phyloP scores from a whole-genome alignment of 2,888 invertebrate genomes.

The Diarsia dahlii region DNA sequence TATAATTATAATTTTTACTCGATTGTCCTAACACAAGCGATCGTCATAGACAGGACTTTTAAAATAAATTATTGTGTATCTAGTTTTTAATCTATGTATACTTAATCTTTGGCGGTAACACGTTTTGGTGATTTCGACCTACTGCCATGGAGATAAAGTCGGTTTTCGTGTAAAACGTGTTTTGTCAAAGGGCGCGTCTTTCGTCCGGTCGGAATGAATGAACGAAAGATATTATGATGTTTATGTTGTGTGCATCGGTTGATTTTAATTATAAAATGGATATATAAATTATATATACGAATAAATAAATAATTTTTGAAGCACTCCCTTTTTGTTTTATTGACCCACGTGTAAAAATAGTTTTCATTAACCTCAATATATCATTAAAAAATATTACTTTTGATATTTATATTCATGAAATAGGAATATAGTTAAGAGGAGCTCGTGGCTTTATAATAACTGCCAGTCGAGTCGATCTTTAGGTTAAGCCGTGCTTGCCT shows the following conservation, averaged over 20 bases:
- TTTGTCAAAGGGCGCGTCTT: conserved; percentile 62
- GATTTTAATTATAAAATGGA: conserved; percentile 89
- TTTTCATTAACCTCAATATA: no score
- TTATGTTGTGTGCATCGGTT: conserved; percentile 88
- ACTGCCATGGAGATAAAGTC: conserved; percentile 76
- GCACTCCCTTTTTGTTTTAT: conserved; percentile 84
- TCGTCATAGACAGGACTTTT: conserved; percentile 63
- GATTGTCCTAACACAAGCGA: conserved; percentile 54
- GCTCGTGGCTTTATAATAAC: no score
- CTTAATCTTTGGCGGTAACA: conserved; percentile 68
- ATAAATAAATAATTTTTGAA: conserved; percentile 91
- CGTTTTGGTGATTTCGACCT: conserved; percentile 60
- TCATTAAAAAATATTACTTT: no score
- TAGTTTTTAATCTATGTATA: conserved; percentile 70
- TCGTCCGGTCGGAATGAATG: conserved; percentile 73
- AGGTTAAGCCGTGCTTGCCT: no score
- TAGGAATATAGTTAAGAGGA: no score
- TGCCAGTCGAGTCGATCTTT: no score
- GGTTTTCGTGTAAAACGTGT: conserved; percentile 69
- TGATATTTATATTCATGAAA: no score
- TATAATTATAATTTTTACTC: conserved; percentile 67
- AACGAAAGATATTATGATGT: conserved; percentile 69
- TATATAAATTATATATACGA: conserved; percentile 91
- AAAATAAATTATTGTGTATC: conserved; percentile 74
- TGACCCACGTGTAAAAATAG: background rate